Evolutionary conservation across 1,140 invertebrate genomes (phyloP), one percentile per base, ranked within the genome.

Genomic region (Drosophila sp.): DNA sequence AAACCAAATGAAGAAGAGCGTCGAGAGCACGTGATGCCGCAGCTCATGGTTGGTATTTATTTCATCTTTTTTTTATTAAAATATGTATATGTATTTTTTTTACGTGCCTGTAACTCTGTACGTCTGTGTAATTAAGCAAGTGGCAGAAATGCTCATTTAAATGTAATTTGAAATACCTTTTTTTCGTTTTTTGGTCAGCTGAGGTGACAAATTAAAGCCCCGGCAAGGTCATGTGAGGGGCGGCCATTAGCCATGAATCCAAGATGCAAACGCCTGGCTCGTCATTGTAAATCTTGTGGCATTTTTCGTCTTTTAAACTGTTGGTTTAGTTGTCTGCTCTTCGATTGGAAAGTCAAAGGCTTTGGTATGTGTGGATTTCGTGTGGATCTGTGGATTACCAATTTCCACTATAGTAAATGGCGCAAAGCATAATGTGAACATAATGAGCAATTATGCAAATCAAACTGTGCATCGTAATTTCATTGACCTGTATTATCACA

Each of bases 211-310:
- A 82, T 89, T 86, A 79, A 79, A 76, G 82, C 70, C 67, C 71
- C 74, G 25, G 51, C 82, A 87, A 87, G 82, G 82, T 87, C 82
- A 82, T 87, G 79, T 89, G 79, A 87, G 78, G 82, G 82, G 82
- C 82, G 75, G 67, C 83, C 79, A 87, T 87, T 82, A 87, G 83
- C 79, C 79, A 82, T 87, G 83, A 82, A 89, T 74, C 70, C 14
- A 50, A 50, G 25, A 32, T 25, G 46, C 46, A 50, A n/a, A 13
- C 45, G 62, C 54, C 45, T 48, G 25, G 6, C 63, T 53, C 21
- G 38, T 29, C 27, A 64, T 18, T 64, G 51, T 45, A 45, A 69
- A 78, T 58, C 65, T 67, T 59, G 69, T 83, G 72, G 50, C 74
- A 81, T 76, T 73, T 77, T 65, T 9, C 13, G 7, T 46, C n/a